phyloP scores from a whole-genome alignment of 53 echinoderm and acorn worm species.

The Astropecten irregularis region DNA sequence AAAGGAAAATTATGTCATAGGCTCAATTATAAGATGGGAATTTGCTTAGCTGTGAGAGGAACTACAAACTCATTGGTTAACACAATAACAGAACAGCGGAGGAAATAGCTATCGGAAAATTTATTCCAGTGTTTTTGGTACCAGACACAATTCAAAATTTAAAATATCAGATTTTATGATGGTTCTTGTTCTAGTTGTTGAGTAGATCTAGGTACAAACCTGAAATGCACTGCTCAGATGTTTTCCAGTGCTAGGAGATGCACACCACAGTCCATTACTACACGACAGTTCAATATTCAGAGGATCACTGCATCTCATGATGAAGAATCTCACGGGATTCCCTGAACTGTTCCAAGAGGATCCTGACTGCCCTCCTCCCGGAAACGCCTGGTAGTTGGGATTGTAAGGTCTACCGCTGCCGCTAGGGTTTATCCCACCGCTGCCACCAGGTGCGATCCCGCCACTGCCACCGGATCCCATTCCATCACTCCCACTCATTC shows the following conservation, averaged over 20 bases:
- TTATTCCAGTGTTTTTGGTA: no score
- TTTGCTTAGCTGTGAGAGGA: no score
- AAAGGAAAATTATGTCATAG: neutral
- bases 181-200: no score
- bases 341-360: neutral
- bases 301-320: conserved; percentile 60
- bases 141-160: no score
- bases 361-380: neutral
- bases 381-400: neutral
- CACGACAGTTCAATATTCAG: conserved; percentile 58
- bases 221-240: conserved; percentile 55
- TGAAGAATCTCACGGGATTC: conserved; percentile 54
- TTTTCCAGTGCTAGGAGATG: conserved; percentile 48
- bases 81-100: no score
- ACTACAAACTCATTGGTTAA: no score
- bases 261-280: conserved; percentile 57
- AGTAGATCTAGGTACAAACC: conserved; percentile 30
- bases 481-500: conserved; percentile 5
- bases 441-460: neutral
- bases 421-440: neutral
- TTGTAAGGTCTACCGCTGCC: neutral
- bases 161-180: no score
- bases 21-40: no score
- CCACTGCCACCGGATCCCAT: neutral
- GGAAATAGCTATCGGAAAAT: no score